Evolutionary conservation across 2,888 invertebrate species (phyloP).

Genomic region (Ichneumoninae sp.): DNA sequence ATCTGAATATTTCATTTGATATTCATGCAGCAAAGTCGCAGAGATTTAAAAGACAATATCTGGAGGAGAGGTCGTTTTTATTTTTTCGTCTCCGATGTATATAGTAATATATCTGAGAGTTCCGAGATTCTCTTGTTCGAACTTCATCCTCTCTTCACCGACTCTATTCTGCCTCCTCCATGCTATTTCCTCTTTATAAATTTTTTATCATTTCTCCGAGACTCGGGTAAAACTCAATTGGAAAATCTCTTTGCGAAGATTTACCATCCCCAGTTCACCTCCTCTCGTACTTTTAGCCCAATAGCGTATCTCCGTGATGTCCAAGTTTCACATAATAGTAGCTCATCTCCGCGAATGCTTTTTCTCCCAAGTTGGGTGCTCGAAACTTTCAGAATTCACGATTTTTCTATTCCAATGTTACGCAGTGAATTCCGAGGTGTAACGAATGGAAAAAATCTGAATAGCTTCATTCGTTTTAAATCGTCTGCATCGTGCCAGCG

Average conservation of each 20-base stretch:
- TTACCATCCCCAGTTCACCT: not conserved
- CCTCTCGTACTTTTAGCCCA: not conserved
- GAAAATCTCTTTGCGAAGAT: slow-evolving; percentile 35
- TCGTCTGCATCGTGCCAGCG: too few relatives aligned
- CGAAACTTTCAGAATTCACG: slow-evolving; percentile 24
- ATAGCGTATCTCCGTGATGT: slow-evolving; percentile 18
- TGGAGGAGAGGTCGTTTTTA: not conserved
- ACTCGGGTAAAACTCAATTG: slow-evolving; percentile 31
- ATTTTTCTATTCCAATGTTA: slow-evolving; percentile 5
- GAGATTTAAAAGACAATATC: slow-evolving; percentile 40
- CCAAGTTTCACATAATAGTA: slow-evolving; percentile 25
- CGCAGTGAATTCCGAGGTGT: not conserved
- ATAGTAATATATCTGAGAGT: not conserved
- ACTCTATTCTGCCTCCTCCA: not conserved
- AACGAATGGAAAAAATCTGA: not conserved
- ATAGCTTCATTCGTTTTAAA: not conserved
- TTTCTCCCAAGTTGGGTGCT: not conserved
- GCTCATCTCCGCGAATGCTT: not conserved
- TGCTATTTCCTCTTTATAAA: slow-evolving; percentile 5
- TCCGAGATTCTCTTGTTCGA: slow-evolving; percentile 16
- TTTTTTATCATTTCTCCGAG: slow-evolving; percentile 38
- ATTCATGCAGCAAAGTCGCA: slow-evolving; percentile 28
- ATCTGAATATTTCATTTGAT: slow-evolving; percentile 60
- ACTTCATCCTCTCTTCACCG: slow-evolving; percentile 5
- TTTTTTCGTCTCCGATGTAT: not conserved